A percentile compares a stretch with the other conserved stretches of the same genome.
Evolutionary conservation across 2,797 vertebrate species (phyloP).

Genomic region (Heliangelus exortis): DNA sequence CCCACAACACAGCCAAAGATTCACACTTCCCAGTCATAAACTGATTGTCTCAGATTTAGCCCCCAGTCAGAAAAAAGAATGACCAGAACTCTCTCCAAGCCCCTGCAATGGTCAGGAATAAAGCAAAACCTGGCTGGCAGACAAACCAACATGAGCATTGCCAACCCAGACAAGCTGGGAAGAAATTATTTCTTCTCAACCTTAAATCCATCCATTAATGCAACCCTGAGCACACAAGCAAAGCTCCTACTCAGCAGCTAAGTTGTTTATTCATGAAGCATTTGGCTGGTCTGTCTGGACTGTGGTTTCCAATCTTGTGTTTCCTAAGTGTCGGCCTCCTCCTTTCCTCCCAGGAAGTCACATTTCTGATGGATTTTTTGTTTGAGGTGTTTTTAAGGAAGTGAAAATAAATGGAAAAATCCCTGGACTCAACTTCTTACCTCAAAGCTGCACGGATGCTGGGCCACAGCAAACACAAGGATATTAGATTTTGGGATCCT

Average conservation of each 20-base stretch:
- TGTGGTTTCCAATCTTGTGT: background rate
- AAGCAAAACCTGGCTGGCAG: background rate
- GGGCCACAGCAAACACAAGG: background rate
- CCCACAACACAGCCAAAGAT: background rate
- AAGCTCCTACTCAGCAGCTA: background rate
- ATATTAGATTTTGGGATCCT: background rate
- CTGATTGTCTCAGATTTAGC: background rate
- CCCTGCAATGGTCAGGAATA: background rate
- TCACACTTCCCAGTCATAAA: background rate
- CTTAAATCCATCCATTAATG: background rate
- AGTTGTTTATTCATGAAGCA: background rate
- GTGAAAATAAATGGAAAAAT: slow-evolving; percentile 4
- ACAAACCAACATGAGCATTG: background rate
- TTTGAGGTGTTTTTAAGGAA: slow-evolving; percentile 33
- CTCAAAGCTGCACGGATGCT: background rate
- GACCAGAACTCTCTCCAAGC: background rate
- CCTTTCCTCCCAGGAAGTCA: slow-evolving; percentile 18
- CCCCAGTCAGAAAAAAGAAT: background rate
- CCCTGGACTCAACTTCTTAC: background rate
- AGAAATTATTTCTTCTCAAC: background rate
- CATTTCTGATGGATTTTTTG: slow-evolving; percentile 2
- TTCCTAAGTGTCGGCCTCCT: background rate
- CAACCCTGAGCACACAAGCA: background rate
- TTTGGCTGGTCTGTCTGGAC: background rate
- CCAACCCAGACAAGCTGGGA: background rate